Evolutionary conservation across 2,888 invertebrate species (phyloP).

Genomic region (Drosophila colorata): DNA sequence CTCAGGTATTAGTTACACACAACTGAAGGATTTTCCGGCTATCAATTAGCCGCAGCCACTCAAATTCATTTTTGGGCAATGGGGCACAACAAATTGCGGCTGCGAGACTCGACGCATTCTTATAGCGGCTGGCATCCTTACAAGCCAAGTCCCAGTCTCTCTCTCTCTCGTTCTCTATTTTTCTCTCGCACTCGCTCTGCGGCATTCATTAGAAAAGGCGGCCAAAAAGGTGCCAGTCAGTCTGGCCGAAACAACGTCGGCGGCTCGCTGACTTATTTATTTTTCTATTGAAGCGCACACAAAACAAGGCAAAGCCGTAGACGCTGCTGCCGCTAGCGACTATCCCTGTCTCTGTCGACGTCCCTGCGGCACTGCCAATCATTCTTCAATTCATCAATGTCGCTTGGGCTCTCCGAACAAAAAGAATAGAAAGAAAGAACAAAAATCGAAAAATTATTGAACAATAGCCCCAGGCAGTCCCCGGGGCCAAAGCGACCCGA

Average conservation of each 20-base stretch:
- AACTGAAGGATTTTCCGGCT: constrained; percentile 43
- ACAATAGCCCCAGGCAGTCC: constrained; percentile 59
- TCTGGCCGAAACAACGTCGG: constrained; percentile 69
- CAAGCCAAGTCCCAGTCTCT: background rate
- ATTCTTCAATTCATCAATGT: constrained; percentile 81
- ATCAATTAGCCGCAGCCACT: constrained; percentile 65
- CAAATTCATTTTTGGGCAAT: constrained; percentile 27
- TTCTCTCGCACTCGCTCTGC: background rate
- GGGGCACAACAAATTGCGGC: constrained; percentile 27
- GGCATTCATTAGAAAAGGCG: constrained; percentile 40
- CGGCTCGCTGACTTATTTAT: constrained; percentile 66
- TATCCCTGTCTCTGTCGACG: constrained; percentile 6
- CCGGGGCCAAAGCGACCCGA: constrained; percentile 21
- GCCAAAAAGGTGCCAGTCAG: constrained; percentile 81
- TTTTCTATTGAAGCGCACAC: constrained; percentile 77
- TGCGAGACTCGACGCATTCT: constrained; percentile 15
- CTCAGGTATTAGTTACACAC: constrained; percentile 14
- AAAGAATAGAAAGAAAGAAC: constrained; percentile 25
- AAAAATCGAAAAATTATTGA: constrained; percentile 39
- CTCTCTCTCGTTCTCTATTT: background rate
- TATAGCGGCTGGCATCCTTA: constrained; percentile 36
- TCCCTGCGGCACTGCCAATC: constrained; percentile 73
- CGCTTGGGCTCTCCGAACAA: constrained; percentile 32
- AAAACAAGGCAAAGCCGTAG: constrained; percentile 37
- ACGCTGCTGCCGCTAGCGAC: background rate